These are phyloP conservation scores for Labeo catla DNA, from an alignment of 2,113 vertebrate genomes.

Conservation along the genomic window DNA sequence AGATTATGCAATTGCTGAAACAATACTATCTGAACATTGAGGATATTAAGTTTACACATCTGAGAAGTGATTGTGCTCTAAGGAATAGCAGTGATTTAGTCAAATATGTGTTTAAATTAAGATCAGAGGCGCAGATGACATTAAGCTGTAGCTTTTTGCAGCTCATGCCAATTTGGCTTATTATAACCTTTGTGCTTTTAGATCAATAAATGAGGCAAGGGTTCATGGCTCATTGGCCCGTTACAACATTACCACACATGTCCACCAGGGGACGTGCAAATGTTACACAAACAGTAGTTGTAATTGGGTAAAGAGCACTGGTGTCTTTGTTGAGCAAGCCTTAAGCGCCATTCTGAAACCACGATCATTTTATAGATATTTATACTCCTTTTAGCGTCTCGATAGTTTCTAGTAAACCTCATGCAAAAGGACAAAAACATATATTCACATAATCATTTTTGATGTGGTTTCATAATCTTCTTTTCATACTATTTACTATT, in stretches of 20 bases:
- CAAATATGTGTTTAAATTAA: neutral
- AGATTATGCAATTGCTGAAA: neutral
- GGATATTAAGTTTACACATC: neutral
- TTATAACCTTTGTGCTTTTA: neutral
- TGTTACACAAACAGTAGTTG: slow-evolving; percentile 7
- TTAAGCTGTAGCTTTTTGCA: neutral
- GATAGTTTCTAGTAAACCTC: neutral
- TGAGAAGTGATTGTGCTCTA: slow-evolving; percentile 10
- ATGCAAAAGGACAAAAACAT: neutral
- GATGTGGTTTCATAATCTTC: neutral
- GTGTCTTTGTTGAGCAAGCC: neutral
- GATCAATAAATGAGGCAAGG: neutral
- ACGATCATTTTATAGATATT: neutral
- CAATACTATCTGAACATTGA: slow-evolving; percentile 22
- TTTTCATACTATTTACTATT: neutral
- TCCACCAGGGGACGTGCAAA: slow-evolving; percentile 28
- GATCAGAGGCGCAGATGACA: neutral
- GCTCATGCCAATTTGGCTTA: neutral
- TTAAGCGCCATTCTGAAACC: neutral
- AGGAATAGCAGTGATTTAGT: slow-evolving; percentile 19
- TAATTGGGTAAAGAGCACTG: neutral
- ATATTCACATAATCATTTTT: neutral
- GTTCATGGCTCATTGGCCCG: neutral
- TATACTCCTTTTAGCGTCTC: neutral
- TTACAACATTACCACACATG: slow-evolving; percentile 20